Evolutionary conservation across 2,888 invertebrate genomes (phyloP), one percentile per base, ranked within the genome.

Genomic region (Silvanus unidentatus): DNA sequence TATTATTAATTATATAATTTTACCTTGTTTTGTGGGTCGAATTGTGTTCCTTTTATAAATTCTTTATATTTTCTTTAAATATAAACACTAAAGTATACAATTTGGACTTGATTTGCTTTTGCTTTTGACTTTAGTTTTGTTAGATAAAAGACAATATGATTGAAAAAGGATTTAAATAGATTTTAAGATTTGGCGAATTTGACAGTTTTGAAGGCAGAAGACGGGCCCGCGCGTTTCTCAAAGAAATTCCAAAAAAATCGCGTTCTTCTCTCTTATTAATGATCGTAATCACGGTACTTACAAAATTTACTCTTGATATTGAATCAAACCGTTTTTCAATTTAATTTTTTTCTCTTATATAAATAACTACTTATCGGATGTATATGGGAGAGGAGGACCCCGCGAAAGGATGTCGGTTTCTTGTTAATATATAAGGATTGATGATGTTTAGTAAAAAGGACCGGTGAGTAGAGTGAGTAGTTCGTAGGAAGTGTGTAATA

Each of bases 401-500:
- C 35, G 35, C 9, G 11, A 35, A 12, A 12, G 6, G 6, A 12
- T 35, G 35, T 35, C 9, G 6, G 35, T 35, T 11, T 35, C 6
- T 9, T 8, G 13, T 11, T 35, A 35, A 35, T 35, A 6, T 35
- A 12, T 11, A 12, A 32, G n/a, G 10, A 5, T 32, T 5, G 4
- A 5, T 32, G 3, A 22, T n/a, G 16, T 2, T 37, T 37, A 10
- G 37, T 11, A 14, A 34, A 59, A 58, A 64, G 64, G 63, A 63
- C 60, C 63, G 60, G 65, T 63, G 63, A 60, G 46, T 53, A 64
- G 65, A 66, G 62, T 66, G 64, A 64, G 60, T 60, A 65, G 65
- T 67, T 66, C 65, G 66, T 68, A 68, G 64, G 66, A 66, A 65
- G 61, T 63, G 65, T 66, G 52, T 54, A 54, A 55, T 55, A 57